Evolutionary conservation across 2,888 invertebrate genomes (phyloP), one percentile per base, ranked within the genome.

Genomic region (Coenonympha glycerion): DNA sequence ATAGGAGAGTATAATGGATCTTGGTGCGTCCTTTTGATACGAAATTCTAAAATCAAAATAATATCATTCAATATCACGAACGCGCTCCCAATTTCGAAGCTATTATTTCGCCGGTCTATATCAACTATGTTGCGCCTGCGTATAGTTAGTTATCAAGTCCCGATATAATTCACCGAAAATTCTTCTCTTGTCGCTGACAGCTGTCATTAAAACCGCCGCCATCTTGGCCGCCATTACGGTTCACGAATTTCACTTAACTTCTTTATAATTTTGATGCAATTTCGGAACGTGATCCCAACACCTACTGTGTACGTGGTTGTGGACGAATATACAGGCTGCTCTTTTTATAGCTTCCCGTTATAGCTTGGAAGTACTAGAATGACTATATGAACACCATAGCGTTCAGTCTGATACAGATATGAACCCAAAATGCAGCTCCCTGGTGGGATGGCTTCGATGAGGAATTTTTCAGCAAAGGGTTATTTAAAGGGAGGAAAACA

Each of bases 221-320:
- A 46, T 46, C 36, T 46, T 21, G 41, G 44, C 53, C 50, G 55
- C 58, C 58, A 61, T 62, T 59, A 60, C 56, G 55, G 52, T 58
- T 51, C 47, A 64, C 67, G 66, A 71, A 74, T 79, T 79, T 80
- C 78, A 80, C 79, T 80, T 79, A 80, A 71, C 71, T 74, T 70
- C 76, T 73, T 81, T 78, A 81, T 85, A 85, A 85, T 85, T 86
- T 85, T 72, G 78, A 79, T 74, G 76, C 71, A 77, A 82, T 77
- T 75, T 66, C 62, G 50, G 77, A 69, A 83, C 85, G 85, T 85
- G 85, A 80, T 70, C 73, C 60, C 71, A 69, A 79, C 85, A 84
- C 85, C 76, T 75, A 60, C 55, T 47, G 55, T 28, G 63, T 62
- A 65, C 68, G 63, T 65, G 65, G 58, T 64, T 63, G 58, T 42